Evolutionary conservation across 2,888 invertebrate species (phyloP).

Genomic region (Torymus auratus): DNA sequence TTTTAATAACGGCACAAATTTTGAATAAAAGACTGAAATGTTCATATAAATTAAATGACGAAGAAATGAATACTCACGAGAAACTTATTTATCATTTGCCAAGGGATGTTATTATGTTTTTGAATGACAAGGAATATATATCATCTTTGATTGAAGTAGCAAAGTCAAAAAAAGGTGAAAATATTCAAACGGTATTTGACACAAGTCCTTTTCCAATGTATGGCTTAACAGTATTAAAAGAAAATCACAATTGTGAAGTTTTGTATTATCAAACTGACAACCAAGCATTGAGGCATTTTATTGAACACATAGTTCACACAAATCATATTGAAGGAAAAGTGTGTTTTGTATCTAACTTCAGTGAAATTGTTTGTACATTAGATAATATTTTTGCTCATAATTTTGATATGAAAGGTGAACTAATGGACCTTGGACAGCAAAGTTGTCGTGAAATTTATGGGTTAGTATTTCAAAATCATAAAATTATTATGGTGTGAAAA

Average conservation of each 20-base stretch:
- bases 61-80: conserved; percentile 72
- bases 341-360: conserved; percentile 74
- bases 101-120: conserved; percentile 65
- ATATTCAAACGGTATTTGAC: conserved; percentile 78
- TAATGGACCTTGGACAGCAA: conserved; percentile 73
- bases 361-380: conserved; percentile 70
- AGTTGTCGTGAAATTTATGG: conserved; percentile 64
- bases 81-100: conserved; percentile 76
- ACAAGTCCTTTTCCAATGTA: conserved; percentile 82
- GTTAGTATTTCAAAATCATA: conserved; percentile 54
- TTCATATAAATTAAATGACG: conserved; percentile 69
- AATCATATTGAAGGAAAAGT: conserved; percentile 77
- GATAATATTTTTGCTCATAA: conserved; percentile 80
- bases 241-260: conserved; percentile 74
- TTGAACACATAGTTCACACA: conserved; percentile 75
- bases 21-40: conserved; percentile 66
- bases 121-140: conserved; percentile 77
- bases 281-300: conserved; percentile 75
- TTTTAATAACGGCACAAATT: conserved; percentile 64
- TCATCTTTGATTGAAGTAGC: conserved; percentile 75
- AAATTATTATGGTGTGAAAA: neutral
- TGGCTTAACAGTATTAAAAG: conserved; percentile 80
- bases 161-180: conserved; percentile 69
- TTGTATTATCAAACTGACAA: conserved; percentile 77
- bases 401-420: conserved; percentile 80